These are phyloP conservation scores for Catocala sponsa DNA, from an alignment of 2,888 invertebrate species.

Conservation along the genomic window DNA sequence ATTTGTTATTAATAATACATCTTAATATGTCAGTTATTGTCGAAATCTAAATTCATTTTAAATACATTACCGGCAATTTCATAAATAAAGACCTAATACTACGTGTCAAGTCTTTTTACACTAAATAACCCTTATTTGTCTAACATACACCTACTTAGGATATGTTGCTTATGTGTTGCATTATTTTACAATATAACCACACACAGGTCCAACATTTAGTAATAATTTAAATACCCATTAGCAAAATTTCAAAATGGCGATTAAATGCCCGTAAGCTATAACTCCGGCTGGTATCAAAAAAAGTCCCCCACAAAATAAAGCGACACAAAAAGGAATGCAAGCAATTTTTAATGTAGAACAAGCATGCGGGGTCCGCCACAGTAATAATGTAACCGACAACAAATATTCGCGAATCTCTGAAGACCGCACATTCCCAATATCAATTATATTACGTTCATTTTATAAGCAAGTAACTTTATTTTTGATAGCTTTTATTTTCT, in stretches of 20 bases:
- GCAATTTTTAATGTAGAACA: constrained; percentile 85
- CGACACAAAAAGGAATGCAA: constrained; percentile 81
- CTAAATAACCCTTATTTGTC: too few species aligned
- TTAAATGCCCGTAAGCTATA: constrained; percentile 70
- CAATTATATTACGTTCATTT: background rate
- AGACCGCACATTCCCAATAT: constrained; percentile 29
- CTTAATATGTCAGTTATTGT: too few species aligned
- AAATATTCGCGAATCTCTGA: constrained; percentile 64
- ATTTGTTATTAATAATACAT: too few species aligned
- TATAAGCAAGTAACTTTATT: too few species aligned
- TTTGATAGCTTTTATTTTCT: too few species aligned
- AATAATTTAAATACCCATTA: constrained; percentile 47
- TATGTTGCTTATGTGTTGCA: too few species aligned
- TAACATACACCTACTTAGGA: too few species aligned
- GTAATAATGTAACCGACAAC: constrained; percentile 74
- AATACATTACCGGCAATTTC: too few species aligned
- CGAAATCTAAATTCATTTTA: too few species aligned
- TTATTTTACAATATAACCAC: too few species aligned
- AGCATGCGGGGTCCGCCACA: constrained; percentile 65
- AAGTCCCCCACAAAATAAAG: constrained; percentile 74
- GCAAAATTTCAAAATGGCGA: constrained; percentile 64
- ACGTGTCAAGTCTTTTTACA: too few species aligned
- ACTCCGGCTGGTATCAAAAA: constrained; percentile 69
- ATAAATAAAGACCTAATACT: too few species aligned
- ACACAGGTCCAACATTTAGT: background rate